A percentile compares a stretch with the other conserved stretches of the same genome.
Conservation (phyloP, 2,113 vertebrate genomes). For the Haplochromis burtoni region DNA sequence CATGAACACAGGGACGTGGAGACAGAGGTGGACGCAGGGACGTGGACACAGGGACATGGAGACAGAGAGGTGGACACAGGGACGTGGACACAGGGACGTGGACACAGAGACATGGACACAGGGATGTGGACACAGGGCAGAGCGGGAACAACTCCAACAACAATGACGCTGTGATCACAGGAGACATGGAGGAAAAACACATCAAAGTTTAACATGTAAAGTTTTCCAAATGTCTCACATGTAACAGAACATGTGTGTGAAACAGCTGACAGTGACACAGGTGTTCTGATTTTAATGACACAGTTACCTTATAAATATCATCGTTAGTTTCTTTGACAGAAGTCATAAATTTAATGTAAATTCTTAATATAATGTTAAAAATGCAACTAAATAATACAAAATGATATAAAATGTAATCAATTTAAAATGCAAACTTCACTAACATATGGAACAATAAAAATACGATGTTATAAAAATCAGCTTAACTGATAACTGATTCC, state of each 20-base stretch:
- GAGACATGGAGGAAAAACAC: accelerated
- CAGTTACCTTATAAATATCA: background rate
- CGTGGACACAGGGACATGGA: accelerated
- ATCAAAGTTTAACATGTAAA: too few relatives aligned
- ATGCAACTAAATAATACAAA: background rate
- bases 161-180: too few relatives aligned
- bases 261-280: background rate
- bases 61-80: accelerated
- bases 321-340: background rate
- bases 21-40: accelerated
- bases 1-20: accelerated
- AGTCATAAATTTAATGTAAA: background rate
- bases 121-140: accelerated
- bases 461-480: background rate
- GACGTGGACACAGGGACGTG: accelerated
- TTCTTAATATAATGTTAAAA: background rate
- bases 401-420: background rate
- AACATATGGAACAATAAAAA: background rate
- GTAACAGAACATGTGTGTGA: background rate
- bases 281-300: accelerated
- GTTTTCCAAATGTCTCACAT: background rate
- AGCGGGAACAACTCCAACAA: too few relatives aligned
- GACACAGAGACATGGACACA: accelerated
- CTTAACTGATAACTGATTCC: accelerated
- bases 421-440: background rate